Conservation (phyloP, 2,113 vertebrate genomes). For the Phalacrocorax brasilianus region DNA sequence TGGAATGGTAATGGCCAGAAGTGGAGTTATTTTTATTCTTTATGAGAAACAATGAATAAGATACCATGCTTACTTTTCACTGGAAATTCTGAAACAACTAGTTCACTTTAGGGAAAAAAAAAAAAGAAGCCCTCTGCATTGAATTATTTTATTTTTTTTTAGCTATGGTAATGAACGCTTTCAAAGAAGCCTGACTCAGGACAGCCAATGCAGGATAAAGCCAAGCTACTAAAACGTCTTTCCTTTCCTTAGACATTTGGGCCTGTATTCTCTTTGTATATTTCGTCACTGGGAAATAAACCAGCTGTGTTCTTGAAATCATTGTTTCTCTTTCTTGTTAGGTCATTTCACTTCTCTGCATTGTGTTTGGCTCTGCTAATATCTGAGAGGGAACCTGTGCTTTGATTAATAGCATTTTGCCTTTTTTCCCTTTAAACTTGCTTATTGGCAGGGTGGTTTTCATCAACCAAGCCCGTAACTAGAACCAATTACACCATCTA, state of each 20-base stretch:
- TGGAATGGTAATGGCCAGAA: slow-evolving; percentile 71
- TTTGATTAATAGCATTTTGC: not conserved
- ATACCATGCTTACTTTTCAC: not conserved
- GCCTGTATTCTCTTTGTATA: slow-evolving; percentile 33
- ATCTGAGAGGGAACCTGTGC: not conserved
- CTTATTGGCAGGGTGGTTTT: not conserved
- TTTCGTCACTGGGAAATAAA: slow-evolving; percentile 52
- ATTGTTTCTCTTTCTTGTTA: slow-evolving; percentile 22
- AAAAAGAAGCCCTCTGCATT: not conserved
- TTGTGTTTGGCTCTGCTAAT: not conserved
- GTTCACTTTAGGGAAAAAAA: not conserved
- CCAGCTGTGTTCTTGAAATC: slow-evolving; percentile 43
- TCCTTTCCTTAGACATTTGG: slow-evolving; percentile 19
- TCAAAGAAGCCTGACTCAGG: slow-evolving; percentile 42
- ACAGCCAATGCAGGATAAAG: not conserved
- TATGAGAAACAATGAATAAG: slow-evolving; percentile 54
- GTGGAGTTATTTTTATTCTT: slow-evolving; percentile 63
- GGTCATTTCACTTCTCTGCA: not conserved
- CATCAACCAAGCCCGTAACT: not conserved
- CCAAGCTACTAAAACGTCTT: slow-evolving; percentile 49
- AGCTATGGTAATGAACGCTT: not conserved
- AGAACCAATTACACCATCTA: not conserved
- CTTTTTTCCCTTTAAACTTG: not conserved
- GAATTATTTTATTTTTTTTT: not conserved
- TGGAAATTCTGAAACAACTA: slow-evolving; percentile 41